Evolutionary conservation across 2,888 invertebrate genomes (phyloP).

Genomic region (Phytoseiulus persimilis): DNA sequence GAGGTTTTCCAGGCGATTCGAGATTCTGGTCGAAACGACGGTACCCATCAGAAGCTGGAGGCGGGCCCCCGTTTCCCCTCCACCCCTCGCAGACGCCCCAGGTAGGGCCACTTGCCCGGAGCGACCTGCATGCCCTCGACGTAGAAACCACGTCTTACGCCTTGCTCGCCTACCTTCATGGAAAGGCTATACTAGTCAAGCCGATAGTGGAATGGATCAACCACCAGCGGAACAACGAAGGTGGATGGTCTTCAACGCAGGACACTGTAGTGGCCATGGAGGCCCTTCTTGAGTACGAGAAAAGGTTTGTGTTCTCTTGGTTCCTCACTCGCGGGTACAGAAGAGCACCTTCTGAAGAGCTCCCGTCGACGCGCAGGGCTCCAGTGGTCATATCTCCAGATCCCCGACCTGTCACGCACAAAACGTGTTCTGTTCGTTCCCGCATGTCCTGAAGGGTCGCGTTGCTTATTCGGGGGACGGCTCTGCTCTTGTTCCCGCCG

Average conservation of each 20-base stretch:
- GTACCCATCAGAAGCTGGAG: constrained; percentile 11
- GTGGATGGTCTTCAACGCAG: constrained; percentile 25
- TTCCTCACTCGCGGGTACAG: too few species aligned
- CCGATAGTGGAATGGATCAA: constrained; percentile 27
- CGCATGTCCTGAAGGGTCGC: not conserved
- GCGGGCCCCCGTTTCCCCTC: not conserved
- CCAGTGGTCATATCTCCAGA: too few species aligned
- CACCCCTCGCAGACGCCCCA: constrained; percentile 35
- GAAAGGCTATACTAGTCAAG: constrained; percentile 16
- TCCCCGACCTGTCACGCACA: too few species aligned
- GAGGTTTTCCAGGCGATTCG: not conserved
- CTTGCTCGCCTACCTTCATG: constrained; percentile 26
- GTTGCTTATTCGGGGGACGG: not conserved
- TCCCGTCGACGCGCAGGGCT: too few species aligned
- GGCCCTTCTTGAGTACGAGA: constrained; percentile 33
- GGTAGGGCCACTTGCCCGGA: constrained; percentile 29
- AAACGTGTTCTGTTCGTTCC: too few species aligned
- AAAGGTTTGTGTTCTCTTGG: not conserved
- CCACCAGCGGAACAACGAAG: not conserved
- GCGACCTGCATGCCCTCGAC: constrained; percentile 32
- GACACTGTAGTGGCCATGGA: constrained; percentile 27
- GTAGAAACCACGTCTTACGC: constrained; percentile 24
- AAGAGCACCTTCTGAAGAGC: too few species aligned
- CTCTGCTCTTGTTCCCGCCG: not conserved
- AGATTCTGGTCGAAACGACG: constrained; percentile 31